Percentiles rank a stretch among this genome's conserved stretches.
Conservation (phyloP, 2,797 vertebrate genomes). For the Valencia hispanica region DNA sequence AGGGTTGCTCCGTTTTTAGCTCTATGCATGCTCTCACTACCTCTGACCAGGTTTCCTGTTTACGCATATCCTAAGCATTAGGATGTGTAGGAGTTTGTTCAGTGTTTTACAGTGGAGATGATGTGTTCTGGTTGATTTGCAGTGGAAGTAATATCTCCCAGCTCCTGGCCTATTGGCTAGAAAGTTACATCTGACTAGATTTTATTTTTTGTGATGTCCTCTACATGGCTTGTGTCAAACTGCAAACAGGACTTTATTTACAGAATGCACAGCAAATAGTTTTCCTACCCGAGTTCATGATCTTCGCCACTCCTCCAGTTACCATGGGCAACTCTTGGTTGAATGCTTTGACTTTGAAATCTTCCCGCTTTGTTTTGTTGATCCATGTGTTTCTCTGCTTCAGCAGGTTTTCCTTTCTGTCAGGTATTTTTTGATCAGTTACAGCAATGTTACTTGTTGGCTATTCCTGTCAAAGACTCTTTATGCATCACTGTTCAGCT, state of each 20-base stretch:
- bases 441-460: background rate
- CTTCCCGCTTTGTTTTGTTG: background rate
- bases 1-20: too few species aligned
- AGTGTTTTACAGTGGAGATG: too few species aligned
- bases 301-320: background rate
- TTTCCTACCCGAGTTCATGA: background rate
- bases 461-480: background rate
- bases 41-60: too few species aligned
- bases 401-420: background rate
- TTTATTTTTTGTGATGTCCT: background rate
- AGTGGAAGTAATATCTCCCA: background rate
- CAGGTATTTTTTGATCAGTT: background rate
- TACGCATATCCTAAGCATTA: too few species aligned
- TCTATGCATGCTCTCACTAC: too few species aligned
- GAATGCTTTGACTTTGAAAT: background rate
- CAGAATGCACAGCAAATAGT: background rate
- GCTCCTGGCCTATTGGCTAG: background rate
- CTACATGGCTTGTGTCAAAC: background rate
- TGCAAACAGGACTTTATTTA: background rate
- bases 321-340: background rate
- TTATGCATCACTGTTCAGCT: background rate
- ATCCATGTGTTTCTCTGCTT: background rate
- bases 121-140: background rate
- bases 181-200: background rate
- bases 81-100: too few species aligned